These are phyloP conservation scores for Todiramphus chloris DNA, from an alignment of 2,113 vertebrate species.

Conservation along the genomic window DNA sequence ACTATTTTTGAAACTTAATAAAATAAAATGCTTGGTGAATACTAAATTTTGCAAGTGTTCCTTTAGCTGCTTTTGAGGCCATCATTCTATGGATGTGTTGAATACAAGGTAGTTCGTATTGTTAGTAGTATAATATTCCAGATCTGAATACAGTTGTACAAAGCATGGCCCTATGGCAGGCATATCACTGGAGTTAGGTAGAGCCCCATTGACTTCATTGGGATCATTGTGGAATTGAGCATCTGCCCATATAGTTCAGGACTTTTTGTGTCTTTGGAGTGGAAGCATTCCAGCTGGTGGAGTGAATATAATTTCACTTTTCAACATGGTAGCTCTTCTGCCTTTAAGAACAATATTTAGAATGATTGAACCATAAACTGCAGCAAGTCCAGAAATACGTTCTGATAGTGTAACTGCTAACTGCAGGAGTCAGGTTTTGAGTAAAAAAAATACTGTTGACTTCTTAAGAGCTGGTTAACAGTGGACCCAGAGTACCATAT, in stretches of 20 bases:
- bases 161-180: not conserved
- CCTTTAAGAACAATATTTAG: not conserved
- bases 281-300: not conserved
- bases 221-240: constrained; percentile 6
- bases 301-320: not conserved
- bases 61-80: not conserved
- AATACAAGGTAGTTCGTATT: not conserved
- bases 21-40: too few relatives aligned
- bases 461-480: not conserved
- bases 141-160: not conserved
- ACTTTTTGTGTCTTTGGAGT: not conserved
- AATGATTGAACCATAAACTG: not conserved
- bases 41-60: too few relatives aligned
- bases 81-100: not conserved
- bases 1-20: too few relatives aligned
- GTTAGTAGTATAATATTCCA: not conserved
- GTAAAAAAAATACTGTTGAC: not conserved
- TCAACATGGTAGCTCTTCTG: not conserved
- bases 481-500: not conserved
- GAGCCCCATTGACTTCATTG: constrained; percentile 54
- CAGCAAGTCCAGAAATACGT: not conserved
- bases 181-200: not conserved
- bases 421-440: not conserved
- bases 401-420: not conserved
- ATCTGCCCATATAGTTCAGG: not conserved